Base-by-base conservation (phyloP, 2,888 invertebrate species). In the Notodonta ziczac region DNA sequence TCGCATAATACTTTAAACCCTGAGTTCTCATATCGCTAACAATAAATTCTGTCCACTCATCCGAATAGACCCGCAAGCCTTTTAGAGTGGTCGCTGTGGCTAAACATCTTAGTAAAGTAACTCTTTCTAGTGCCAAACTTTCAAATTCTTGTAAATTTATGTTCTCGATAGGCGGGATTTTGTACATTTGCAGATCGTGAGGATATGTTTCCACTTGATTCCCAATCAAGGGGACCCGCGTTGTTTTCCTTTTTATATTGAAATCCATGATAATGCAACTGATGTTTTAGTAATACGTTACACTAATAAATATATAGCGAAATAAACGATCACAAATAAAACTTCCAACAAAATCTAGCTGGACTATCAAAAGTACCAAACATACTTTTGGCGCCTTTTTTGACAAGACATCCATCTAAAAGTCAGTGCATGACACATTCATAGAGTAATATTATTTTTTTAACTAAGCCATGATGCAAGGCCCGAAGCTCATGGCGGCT, bases 141-240 rank as follows among this genome's bases (percentile, higher is more conserved):
- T 98, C 98, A 87, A 99, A 98, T 86, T 98, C 98, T 66, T 96
- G 94, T 32, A 99, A 93, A 60, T 95, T 94, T 65, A 98, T 95
- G 62, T 96, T 95, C 66, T 96, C 96, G 42, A 84, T 91, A 7
- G 99, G 99, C 42, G 97, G 96, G 42, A 95, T 80, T 75, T 94
- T 95, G 81, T 98, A 99, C 82, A 99, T 94, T 86, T 96, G 96
- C 13, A 98, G 92, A 90, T 97, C 96, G 81, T 96, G 96, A 1
- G 96, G 96, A 89, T 97, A 97, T 51, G 92, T 87, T 78, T 94
- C 94, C 16, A 92, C 86, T 8, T 94, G 88, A 75, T 90, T 93
- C 40, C 93, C 91, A 13, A 85, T 80, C 56, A 86, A 69, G 6
- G 83, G 76, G 3, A 77, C 65, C 76, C 88, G 91, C 0, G 78